Percentiles rank a stretch among this genome's conserved stretches.
phyloP scores from a whole-genome alignment of 2,797 vertebrate genomes.

The Manis pentadactyla region DNA sequence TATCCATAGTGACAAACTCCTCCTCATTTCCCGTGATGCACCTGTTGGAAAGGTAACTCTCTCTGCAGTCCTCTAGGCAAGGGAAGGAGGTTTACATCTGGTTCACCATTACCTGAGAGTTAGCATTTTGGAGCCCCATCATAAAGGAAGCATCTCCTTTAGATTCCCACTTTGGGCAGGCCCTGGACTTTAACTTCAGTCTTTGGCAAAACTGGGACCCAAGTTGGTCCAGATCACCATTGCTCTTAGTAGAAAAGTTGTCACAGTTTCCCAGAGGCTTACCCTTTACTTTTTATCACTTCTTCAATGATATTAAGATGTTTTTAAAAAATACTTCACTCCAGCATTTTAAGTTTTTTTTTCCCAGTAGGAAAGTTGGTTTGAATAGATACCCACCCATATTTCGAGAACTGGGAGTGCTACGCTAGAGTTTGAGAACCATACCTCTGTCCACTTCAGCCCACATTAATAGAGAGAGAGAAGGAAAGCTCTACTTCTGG shows the following conservation, averaged over 20 bases:
- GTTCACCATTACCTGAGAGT: not conserved
- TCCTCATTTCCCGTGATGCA: not conserved
- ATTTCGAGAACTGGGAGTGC: not conserved
- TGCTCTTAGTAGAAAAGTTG: not conserved
- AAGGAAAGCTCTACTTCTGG: not conserved
- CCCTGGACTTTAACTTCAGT: not conserved
- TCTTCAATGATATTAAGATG: slow-evolving; percentile 3
- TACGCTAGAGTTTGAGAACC: not conserved
- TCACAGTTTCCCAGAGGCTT: not conserved
- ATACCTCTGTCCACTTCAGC: not conserved
- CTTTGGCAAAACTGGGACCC: not conserved
- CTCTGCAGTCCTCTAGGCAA: not conserved
- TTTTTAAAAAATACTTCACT: not conserved
- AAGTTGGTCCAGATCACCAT: not conserved
- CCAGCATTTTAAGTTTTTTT: not conserved
- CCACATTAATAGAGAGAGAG: not conserved
- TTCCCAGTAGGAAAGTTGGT: fast-evolving
- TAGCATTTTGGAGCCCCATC: not conserved
- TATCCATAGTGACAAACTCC: not conserved
- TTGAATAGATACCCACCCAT: not conserved
- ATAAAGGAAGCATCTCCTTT: not conserved
- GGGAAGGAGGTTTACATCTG: not conserved
- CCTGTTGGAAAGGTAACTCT: not conserved
- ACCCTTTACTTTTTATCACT: not conserved
- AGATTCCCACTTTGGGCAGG: not conserved